phyloP scores from a whole-genome alignment of 1,140 invertebrate genomes.

The Aphelenchoides fujianensis region DNA sequence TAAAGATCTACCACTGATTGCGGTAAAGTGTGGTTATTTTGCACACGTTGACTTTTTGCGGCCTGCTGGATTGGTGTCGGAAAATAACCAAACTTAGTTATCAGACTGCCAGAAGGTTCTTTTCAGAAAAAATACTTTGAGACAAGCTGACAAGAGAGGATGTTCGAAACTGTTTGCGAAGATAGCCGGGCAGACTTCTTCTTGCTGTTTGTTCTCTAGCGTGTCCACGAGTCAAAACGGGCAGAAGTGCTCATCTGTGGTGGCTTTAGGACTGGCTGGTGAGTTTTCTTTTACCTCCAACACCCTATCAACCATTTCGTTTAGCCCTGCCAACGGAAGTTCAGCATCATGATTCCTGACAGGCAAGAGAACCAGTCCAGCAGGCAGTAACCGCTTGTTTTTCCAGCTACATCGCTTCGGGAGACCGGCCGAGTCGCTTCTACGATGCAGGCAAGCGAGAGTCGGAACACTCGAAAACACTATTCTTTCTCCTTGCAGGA shows the following conservation, averaged over 20 bases:
- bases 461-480: neutral
- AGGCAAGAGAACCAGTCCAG: too few species aligned
- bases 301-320: neutral
- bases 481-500: neutral
- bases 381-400: too few species aligned
- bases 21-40: too few species aligned
- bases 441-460: neutral
- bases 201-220: too few species aligned
- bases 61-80: too few species aligned
- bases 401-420: neutral
- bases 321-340: neutral
- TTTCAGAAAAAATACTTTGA: too few species aligned
- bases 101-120: too few species aligned
- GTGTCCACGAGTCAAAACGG: neutral
- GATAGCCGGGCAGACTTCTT: too few species aligned
- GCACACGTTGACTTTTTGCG: too few species aligned
- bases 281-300: neutral
- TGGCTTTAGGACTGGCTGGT: neutral
- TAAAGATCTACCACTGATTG: too few species aligned
- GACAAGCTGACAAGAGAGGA: neutral
- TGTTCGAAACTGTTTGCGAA: too few species aligned
- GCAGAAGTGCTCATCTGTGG: neutral
- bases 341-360: neutral
- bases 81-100: too few species aligned
- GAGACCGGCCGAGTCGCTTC: neutral